Evolutionary conservation across 37 sponge, comb jelly and placozoan genomes (phyloP).

Genomic region (Spongia lamella): DNA sequence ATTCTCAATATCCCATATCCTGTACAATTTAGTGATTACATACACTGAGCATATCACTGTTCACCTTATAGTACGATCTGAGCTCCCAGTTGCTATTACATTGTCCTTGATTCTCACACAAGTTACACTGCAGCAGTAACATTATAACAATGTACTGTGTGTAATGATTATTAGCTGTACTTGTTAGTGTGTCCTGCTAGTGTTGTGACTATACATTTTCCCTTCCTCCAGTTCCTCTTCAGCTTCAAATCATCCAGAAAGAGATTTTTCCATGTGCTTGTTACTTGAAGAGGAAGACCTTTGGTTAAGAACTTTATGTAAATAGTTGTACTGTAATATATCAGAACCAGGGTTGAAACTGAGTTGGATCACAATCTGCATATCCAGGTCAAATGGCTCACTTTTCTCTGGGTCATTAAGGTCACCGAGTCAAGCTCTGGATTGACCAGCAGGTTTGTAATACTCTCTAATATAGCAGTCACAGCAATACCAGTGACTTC

Average conservation of each 20-base stretch:
- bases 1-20: slow-evolving; percentile 60
- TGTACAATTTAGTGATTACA: not conserved
- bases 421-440: too few species aligned
- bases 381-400: too few species aligned
- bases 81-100: slow-evolving; percentile 52
- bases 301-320: not conserved
- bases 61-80: slow-evolving; percentile 60
- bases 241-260: slow-evolving; percentile 53
- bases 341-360: too few species aligned
- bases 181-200: slow-evolving; percentile 41
- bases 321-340: too few species aligned
- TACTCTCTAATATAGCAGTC: too few species aligned
- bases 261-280: slow-evolving; percentile 42
- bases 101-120: slow-evolving; percentile 30
- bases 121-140: not conserved
- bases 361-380: too few species aligned
- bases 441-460: too few species aligned
- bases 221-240: slow-evolving; percentile 66
- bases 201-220: slow-evolving; percentile 11
- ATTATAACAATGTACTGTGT: not conserved
- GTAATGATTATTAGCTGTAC: not conserved
- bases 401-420: too few species aligned
- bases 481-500: too few species aligned
- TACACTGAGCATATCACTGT: not conserved
- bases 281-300: slow-evolving; percentile 47